These are phyloP conservation scores for Laspeyria flexula DNA, from an alignment of 2,888 invertebrate species.

Conservation along the genomic window DNA sequence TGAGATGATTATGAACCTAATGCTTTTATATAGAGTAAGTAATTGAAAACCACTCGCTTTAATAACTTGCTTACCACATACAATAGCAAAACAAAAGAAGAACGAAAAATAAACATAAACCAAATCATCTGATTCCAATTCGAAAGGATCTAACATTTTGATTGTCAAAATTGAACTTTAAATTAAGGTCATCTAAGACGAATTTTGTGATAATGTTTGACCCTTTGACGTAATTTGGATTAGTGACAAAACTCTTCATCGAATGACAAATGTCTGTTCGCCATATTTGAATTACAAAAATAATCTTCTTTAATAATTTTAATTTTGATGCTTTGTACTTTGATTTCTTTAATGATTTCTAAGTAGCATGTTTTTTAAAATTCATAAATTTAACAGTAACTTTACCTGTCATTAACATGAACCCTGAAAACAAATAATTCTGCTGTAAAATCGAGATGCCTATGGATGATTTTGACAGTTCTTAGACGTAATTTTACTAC, in stretches of 20 bases:
- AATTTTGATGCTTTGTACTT: too few species aligned
- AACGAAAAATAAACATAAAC: conserved; percentile 41
- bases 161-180: background rate
- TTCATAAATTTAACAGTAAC: background rate
- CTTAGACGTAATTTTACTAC: too few species aligned
- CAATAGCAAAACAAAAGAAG: conserved; percentile 57
- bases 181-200: background rate
- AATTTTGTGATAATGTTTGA: conserved; percentile 35
- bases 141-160: conserved; percentile 48
- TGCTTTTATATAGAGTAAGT: too few species aligned
- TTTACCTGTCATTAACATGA: conserved; percentile 40
- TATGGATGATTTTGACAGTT: too few species aligned
- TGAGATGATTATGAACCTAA: too few species aligned
- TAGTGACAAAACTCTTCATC: conserved; percentile 32
- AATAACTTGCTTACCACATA: conserved; percentile 47
- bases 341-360: background rate
- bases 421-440: conserved; percentile 23
- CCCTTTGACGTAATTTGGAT: conserved; percentile 42
- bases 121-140: conserved; percentile 58
- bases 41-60: conserved; percentile 53
- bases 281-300: conserved; percentile 24
- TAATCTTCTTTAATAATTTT: background rate
- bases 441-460: conserved; percentile 26
- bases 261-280: conserved; percentile 24
- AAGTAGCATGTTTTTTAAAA: conserved; percentile 3